Percentiles rank a stretch among this genome's conserved stretches.
These are phyloP conservation scores for Chaenocephalus aceratus DNA, from an alignment of 2,113 vertebrate species.

Conservation along the genomic window DNA sequence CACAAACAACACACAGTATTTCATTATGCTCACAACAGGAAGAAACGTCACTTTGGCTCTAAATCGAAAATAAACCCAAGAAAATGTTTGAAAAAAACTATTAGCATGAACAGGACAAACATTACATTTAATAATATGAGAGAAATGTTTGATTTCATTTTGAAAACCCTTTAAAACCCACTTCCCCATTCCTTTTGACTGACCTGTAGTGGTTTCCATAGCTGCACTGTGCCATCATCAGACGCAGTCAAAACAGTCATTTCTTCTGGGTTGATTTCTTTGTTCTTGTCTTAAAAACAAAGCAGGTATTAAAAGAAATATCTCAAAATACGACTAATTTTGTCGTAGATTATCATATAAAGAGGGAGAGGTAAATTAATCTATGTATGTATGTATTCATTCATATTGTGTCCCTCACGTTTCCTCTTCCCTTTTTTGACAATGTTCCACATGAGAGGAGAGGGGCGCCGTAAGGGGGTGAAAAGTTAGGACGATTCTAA, in stretches of 20 bases:
- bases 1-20: neutral
- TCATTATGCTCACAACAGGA: no score
- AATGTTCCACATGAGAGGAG: no score
- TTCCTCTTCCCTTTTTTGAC: no score
- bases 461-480: no score
- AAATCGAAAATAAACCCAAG: neutral
- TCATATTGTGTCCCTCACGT: no score
- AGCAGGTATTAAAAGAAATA: neutral
- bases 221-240: constrained; percentile 79
- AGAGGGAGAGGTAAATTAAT: neutral
- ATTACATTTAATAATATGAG: no score
- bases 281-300: constrained; percentile 50
- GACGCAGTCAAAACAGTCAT: constrained; percentile 79
- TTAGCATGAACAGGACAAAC: no score
- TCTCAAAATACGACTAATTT: neutral
- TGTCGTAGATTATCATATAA: neutral
- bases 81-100: neutral
- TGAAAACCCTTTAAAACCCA: neutral
- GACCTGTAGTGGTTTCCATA: constrained; percentile 86
- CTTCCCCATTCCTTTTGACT: neutral
- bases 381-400: neutral
- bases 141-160: neutral
- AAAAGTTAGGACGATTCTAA: no score
- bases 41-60: neutral
- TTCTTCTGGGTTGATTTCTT: constrained; percentile 53